Base-by-base conservation (phyloP, 2,797 vertebrate species). In the Diglossa cyanea region DNA sequence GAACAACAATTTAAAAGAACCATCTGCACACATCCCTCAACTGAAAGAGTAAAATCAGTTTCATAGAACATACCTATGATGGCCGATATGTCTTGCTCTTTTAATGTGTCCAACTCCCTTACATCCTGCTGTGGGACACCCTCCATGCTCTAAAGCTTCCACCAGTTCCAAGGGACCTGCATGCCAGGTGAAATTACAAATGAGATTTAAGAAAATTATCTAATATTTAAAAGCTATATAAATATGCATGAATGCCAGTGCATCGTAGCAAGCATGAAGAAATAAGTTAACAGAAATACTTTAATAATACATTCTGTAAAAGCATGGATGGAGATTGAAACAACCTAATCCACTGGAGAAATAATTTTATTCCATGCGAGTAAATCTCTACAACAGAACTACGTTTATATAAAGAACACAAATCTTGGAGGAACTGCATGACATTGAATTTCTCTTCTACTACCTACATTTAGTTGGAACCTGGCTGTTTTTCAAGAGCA, bases 101-200 rank as follows among this genome's bases (percentile, higher is more conserved):
- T 99, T 99, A 88, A 98, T 98, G 78, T 98, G 98, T 40, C 98
- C 98, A 79, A 98, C 70, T 48, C 98, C 98, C 95, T 97, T 98
- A 95, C 98, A 99, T 73, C 98, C 98, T 30, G 97, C 97, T 35
- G 98, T 98, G 63, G 98, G 97, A 95, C 98, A 98, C 17, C 98
- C 98, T 48, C 98, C 96, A 42, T 98, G 97, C 90, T 98, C 98
- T 60, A 98, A 97, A 61, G 97, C 96, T 94, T 98, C 98, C 96
- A 98, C 98, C 94, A 98, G 71, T 58, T 99, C 98, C 96, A 98
- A 95, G 20, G 98, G 96, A 95, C 96, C 98, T 98, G 93, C 31
- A 72, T 21, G 24, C 26, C 90, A 85, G 31, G 39, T 60, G 61
- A 53, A 62, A 93, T 90, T 48, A 87, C 9, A 60, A 4, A 57